Conservation (phyloP, 2,113 vertebrate genomes). For the Gavia stellata region DNA sequence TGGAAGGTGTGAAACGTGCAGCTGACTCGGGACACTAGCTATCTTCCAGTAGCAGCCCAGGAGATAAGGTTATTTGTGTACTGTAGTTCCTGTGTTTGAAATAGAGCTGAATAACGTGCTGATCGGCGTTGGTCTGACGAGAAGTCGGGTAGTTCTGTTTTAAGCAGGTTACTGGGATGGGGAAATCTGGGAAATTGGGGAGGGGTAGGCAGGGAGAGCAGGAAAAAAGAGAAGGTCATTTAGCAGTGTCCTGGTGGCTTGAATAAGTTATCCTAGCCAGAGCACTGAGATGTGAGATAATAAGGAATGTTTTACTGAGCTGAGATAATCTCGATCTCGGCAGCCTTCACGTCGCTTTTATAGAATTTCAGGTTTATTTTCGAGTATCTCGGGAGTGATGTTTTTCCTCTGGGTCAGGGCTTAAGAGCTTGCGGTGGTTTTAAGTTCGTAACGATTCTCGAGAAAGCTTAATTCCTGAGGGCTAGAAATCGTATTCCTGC, state of each 20-base stretch:
- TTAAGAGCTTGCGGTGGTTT: background rate
- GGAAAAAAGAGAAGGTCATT: background rate
- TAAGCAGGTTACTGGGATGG: background rate
- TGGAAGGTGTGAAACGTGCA: background rate
- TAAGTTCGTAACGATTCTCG: background rate
- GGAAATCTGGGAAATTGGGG: background rate
- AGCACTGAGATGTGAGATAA: background rate
- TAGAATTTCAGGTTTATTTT: constrained; percentile 13
- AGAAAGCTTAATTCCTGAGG: background rate
- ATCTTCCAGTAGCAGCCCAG: background rate
- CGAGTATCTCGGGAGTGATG: background rate
- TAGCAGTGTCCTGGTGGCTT: background rate
- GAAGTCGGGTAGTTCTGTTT: background rate
- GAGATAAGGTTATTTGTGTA: background rate
- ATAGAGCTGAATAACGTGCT: background rate
- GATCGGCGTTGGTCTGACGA: fast-evolving
- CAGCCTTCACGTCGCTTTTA: background rate
- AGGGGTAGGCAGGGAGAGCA: background rate
- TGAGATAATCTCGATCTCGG: background rate
- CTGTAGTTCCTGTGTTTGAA: background rate
- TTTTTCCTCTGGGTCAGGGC: background rate
- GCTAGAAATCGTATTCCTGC: background rate
- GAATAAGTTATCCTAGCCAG: background rate
- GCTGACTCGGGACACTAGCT: background rate
- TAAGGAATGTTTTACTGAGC: background rate